Conservation (phyloP, 2,113 vertebrate genomes). For the Psilopsiagon aurifrons region DNA sequence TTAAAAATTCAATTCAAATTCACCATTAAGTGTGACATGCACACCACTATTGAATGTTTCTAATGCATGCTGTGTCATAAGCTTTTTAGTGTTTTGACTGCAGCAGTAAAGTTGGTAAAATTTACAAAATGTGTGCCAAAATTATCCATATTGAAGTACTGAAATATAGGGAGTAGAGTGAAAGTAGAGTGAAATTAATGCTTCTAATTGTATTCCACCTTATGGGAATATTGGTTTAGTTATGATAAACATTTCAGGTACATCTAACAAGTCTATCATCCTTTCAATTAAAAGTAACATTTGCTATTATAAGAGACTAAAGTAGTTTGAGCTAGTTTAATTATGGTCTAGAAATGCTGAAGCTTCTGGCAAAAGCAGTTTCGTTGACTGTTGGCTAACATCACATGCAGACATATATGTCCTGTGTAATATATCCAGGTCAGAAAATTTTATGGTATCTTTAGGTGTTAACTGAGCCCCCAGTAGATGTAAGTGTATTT, state of each 20-base stretch:
- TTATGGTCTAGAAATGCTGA: neutral
- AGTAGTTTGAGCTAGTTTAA: neutral
- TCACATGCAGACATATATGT: rapidly evolving
- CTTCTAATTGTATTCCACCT: neutral
- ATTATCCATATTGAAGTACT: neutral
- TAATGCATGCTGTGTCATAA: neutral
- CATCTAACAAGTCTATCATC: neutral
- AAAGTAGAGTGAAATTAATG: neutral
- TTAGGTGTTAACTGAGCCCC: neutral
- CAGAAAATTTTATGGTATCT: neutral
- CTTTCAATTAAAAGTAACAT: neutral
- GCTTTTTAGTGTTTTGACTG: neutral
- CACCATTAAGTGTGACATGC: neutral
- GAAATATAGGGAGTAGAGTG: neutral
- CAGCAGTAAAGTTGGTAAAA: neutral
- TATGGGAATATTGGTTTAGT: neutral
- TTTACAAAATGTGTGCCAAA: neutral
- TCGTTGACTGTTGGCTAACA: neutral
- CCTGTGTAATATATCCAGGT: neutral
- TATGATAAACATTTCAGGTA: neutral
- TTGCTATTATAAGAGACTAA: neutral
- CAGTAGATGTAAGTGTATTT: neutral
- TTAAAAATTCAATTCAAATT: neutral
- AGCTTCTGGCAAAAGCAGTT: neutral
- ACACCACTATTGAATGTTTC: neutral